Base-by-base conservation (phyloP, 2,113 vertebrate species). In the Eulacestoma nigropectus region DNA sequence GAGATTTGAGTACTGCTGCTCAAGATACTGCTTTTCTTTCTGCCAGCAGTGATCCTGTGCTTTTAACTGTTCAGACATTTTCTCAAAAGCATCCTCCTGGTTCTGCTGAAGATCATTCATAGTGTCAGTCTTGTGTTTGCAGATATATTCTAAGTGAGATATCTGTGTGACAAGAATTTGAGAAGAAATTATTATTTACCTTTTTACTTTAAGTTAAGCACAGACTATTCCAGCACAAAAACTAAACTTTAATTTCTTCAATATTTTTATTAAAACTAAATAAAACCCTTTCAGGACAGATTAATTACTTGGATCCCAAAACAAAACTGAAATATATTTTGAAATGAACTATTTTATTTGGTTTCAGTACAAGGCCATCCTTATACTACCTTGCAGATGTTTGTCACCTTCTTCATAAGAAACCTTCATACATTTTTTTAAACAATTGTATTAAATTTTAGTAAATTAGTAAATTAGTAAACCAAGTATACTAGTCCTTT, bases 21-120 rank as follows among this genome's bases (percentile, higher is more conserved):
- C 98, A 96, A 98, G 93, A 57, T 97, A 96, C 29, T 93, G 96
- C 87, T 98, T 98, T 84, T 98, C 97, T 69, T 97, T 97, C 62
- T 97, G 97, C 98, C 98, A 99, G 53, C 89, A 98, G 90, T 97
- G 97, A 95, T 99, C 98, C 32, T 98, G 97, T 56, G 92, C 98
- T 97, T 98, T 98, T 97, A 98, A 94, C 57, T 98, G 97, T 57
- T 98, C 97, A 60, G 98, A 96, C 96, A 99, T 98, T 92, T 98
- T 98, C 72, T 80, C 97, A 89, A 98, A 97, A 79, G 97, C 97
- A 27, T 98, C 79, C 92, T 98, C 97, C 93, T 99, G 98, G 44
- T 77, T 98, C 95, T 93, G 97, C 92, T 98, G 98, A 95, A 99
- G 97, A 80, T 98, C 84, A 4, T 94, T 98, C 94, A 99, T 83